A percentile compares a stretch with the other conserved stretches of the same genome.
These are phyloP conservation scores for Leucoraja erinaceus DNA, from an alignment of 2,113 vertebrate genomes.

Conservation along the genomic window DNA sequence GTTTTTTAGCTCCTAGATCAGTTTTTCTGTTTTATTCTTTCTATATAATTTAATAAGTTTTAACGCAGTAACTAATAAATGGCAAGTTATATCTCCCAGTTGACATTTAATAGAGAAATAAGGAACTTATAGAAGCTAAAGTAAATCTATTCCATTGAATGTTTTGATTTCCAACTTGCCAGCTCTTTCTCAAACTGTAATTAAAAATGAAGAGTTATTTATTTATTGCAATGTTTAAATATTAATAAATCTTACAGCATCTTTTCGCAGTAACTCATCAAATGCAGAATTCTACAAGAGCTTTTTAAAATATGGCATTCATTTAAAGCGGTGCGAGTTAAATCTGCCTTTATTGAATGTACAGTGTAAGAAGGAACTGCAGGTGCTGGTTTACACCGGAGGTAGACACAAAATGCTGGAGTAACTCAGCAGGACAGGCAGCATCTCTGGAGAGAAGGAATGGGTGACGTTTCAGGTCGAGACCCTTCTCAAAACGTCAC, in stretches of 20 bases:
- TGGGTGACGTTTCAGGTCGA: too few species aligned
- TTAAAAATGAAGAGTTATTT: neutral
- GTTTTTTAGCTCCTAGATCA: neutral
- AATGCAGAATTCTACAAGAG: neutral
- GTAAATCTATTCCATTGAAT: neutral
- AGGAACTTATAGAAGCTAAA: neutral
- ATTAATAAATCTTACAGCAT: neutral
- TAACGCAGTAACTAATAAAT: neutral
- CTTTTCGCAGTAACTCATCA: neutral
- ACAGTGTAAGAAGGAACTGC: too few species aligned
- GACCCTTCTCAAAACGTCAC: too few species aligned
- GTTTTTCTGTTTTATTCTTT: neutral
- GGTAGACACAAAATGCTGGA: too few species aligned
- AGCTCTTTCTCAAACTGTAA: neutral
- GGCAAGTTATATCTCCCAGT: neutral
- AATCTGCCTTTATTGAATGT: neutral
- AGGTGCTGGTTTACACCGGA: too few species aligned
- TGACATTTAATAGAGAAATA: neutral
- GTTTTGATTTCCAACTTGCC: neutral
- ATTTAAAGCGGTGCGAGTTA: neutral
- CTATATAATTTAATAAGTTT: neutral
- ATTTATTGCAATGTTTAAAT: neutral
- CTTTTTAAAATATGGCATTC: neutral
- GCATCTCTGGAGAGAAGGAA: too few species aligned
- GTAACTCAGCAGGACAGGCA: too few species aligned